Percentiles rank a stretch among this genome's conserved stretches.
Evolutionary conservation across 2,113 vertebrate genomes (phyloP).

Genomic region (Pseudonaja textilis): DNA sequence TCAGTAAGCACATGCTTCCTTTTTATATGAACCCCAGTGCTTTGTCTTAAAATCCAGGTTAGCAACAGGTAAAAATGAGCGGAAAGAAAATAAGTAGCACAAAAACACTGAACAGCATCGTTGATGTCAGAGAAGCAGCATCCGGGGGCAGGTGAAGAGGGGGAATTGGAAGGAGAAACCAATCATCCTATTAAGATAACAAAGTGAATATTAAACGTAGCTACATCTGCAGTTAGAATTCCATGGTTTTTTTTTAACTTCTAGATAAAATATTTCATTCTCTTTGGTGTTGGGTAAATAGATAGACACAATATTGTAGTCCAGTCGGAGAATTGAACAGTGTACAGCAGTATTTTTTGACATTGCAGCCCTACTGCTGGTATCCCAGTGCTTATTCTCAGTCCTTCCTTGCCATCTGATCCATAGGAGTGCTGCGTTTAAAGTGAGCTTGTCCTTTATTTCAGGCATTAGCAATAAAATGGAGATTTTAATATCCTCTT

Average conservation of each 20-base stretch:
- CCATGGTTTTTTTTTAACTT: background rate
- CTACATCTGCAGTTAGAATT: background rate
- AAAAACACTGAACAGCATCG: background rate
- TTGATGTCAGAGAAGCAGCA: background rate
- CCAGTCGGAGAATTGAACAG: background rate
- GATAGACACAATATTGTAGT: background rate
- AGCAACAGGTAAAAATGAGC: background rate
- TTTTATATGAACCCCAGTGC: background rate
- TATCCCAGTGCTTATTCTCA: background rate
- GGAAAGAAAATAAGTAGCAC: background rate
- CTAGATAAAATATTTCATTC: background rate
- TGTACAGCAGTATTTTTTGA: background rate
- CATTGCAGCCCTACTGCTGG: background rate
- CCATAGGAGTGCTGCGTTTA: background rate
- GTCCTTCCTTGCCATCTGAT: background rate
- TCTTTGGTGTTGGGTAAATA: background rate
- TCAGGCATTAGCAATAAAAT: background rate
- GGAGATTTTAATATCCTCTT: background rate
- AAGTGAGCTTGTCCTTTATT: background rate
- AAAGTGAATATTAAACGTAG: background rate
- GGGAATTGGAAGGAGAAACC: background rate
- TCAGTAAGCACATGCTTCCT: conserved; percentile 14
- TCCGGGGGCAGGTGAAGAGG: background rate
- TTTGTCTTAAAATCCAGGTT: conserved; percentile 20
- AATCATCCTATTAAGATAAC: background rate